Base-by-base conservation (phyloP, 2,888 invertebrate species). In the Scaptomyza tumidula region DNA sequence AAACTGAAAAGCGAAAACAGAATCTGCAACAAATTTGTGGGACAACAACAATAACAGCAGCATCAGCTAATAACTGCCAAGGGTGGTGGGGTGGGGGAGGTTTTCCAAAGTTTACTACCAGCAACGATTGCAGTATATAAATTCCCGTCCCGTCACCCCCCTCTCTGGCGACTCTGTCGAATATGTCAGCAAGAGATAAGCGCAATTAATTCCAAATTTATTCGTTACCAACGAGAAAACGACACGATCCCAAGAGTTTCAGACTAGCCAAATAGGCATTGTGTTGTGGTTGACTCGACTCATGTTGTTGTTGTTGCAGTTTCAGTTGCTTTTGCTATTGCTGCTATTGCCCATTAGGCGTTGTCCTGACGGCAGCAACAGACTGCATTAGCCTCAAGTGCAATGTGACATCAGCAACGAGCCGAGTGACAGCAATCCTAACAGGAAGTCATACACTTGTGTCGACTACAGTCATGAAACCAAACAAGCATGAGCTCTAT, bases 181-280 rank as follows among this genome's bases (percentile, higher is more conserved):
- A 71, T 69, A 73, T 72, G 75, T 67, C 70, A 71, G 56, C 70
- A 58, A 29, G 45, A 73, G 80, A 71, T 80, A 71, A 77, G 70
- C 76, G 71, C 82, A 86, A 90, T 90, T 90, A 89, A 89, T 82
- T 82, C 75, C 66, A 80, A 82, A 89, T 88, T 84, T 86, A 89
- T 88, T 78, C 62, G 76, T 70, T 71, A 65, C 57, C 74, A 73
- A 73, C 58, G 55, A 72, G 48, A 27, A 60, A 53, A 46, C 46
- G 44, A 52, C 52, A 53, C 43, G 43, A 11, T 59, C 33, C 7
- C 52, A 52, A 35, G 9, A 52, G 31, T 35, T 35, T 13, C 19
- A 46, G 31, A 14, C 45, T 24, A 33, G 13, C 16, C 59, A 59
- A 58, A 43, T 53, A 57, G 43, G 41, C 66, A 31, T 57, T 45